Base-by-base conservation (phyloP, 2,888 invertebrate genomes). In the Cetonia aurata region DNA sequence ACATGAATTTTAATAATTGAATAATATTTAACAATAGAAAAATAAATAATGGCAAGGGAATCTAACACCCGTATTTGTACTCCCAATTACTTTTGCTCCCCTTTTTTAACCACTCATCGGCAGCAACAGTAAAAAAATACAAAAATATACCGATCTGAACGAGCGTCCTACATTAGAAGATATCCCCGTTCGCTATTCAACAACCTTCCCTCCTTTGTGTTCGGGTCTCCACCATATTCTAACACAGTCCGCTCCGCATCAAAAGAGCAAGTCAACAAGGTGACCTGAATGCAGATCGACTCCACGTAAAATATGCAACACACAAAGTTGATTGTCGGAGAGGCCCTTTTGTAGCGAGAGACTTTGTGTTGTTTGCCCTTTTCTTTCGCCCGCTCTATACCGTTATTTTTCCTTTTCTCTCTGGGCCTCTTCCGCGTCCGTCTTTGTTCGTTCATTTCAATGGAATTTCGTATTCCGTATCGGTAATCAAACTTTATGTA, bases 281-380 rank as follows among this genome's bases (percentile, higher is more conserved):
- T 80, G 81, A 80, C 80, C 80, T 82, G 83, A 83, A 83, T 83
- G 83, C 82, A 82, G 81, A 83, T 82, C 80, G 79, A 74, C 79
- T 75, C 77, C 62, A 66, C 67, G 72, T 74, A 74, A 75, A 75
- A 75, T 75, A 75, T 74, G 74, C 75, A 75, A 73, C 71, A 71
- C 71, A 72, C 70, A 72, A 66, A 70, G 70, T 60, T 60, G 70
- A 72, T 72, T 72, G 72, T 72, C 66, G 69, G 69, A 70, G 70
- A 69, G 69, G 69, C 66, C 48, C 70, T 72, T 72, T 70, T 71
- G 71, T 71, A 67, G 44, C 46, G 66, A 31, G 53, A 60, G 53
- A 62, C 53, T 69, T 62, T 65, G 59, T 71, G 59, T 68, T 62
- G 71, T 66, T 70, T 67, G 70, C 62, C 70, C 67, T 70, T 70